Evolutionary conservation across 2,113 vertebrate species (phyloP).

Genomic region (Hippocampus abdominalis): DNA sequence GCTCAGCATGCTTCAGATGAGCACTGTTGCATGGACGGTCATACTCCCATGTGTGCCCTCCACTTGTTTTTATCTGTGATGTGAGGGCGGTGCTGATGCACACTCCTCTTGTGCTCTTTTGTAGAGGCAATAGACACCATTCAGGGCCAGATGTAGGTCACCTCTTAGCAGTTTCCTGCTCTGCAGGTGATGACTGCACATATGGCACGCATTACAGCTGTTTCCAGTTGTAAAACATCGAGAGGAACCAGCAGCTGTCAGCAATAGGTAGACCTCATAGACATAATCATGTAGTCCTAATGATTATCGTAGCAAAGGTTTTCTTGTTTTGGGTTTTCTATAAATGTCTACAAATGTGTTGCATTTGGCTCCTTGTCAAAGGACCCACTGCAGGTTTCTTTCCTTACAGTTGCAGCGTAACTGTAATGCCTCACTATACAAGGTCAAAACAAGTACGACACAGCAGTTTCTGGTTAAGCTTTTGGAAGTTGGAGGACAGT

Average conservation of each 20-base stretch:
- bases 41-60: conserved; percentile 17
- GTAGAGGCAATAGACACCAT: conserved; percentile 42
- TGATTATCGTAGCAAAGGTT: conserved; percentile 65
- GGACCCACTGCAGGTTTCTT: conserved; percentile 18
- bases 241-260: conserved; percentile 71
- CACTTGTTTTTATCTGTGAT: conserved; percentile 45
- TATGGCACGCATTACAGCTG: conserved; percentile 76
- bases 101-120: conserved; percentile 27
- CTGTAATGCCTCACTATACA: conserved; percentile 21
- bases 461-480: conserved; percentile 52
- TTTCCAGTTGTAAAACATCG: conserved; percentile 70
- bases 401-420: conserved; percentile 26
- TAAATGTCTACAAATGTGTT: conserved; percentile 52
- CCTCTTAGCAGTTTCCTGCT: conserved; percentile 54
- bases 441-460: conserved; percentile 46
- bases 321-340: conserved; percentile 40
- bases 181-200: conserved; percentile 65
- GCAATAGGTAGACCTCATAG: conserved; percentile 40
- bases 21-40: conserved; percentile 24
- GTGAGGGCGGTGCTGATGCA: conserved; percentile 28
- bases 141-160: conserved; percentile 65
- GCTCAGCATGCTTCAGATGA: conserved; percentile 35
- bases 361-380: conserved; percentile 33
- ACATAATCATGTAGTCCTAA: conserved; percentile 42
- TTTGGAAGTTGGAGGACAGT: conserved; percentile 32